These are phyloP conservation scores for Belonocnema kinseyi DNA, from an alignment of 1,140 invertebrate genomes.

Conservation along the genomic window DNA sequence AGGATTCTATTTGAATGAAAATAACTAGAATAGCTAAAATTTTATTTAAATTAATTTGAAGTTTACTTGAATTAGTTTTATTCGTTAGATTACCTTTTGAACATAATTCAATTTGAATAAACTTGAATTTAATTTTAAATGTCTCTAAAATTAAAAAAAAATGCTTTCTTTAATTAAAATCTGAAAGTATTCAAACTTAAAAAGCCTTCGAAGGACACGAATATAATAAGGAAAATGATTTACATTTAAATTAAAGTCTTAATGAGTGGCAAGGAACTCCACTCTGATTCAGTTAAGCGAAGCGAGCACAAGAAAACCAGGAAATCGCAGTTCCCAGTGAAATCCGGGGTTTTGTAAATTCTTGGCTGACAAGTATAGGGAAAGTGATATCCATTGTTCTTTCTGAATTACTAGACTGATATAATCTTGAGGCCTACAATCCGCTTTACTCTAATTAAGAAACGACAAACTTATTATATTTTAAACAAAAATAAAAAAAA, in stretches of 20 bases:
- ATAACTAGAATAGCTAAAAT: too few relatives aligned
- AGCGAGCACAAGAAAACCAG: not conserved
- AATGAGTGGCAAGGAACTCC: not conserved
- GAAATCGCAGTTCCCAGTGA: not conserved
- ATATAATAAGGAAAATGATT: not conserved
- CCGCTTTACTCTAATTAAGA: not conserved
- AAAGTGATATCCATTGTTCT: conserved; percentile 14
- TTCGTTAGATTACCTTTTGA: too few relatives aligned
- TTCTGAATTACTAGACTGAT: not conserved
- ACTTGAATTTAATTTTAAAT: too few relatives aligned
- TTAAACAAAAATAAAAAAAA: not conserved
- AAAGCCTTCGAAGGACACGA: not conserved
- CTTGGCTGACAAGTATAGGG: not conserved
- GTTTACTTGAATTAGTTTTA: too few relatives aligned
- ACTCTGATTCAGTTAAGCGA: not conserved
- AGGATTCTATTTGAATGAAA: too few relatives aligned
- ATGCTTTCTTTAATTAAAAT: too few relatives aligned
- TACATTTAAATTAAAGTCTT: not conserved
- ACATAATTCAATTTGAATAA: too few relatives aligned
- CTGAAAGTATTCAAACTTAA: too few relatives aligned
- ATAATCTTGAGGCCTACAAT: not conserved
- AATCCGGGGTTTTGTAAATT: not conserved
- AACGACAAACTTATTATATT: not conserved
- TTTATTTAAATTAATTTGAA: too few relatives aligned
- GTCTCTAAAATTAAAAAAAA: too few relatives aligned